Conservation (phyloP, 2,888 invertebrate genomes). For the Lithophane ornitopus region DNA sequence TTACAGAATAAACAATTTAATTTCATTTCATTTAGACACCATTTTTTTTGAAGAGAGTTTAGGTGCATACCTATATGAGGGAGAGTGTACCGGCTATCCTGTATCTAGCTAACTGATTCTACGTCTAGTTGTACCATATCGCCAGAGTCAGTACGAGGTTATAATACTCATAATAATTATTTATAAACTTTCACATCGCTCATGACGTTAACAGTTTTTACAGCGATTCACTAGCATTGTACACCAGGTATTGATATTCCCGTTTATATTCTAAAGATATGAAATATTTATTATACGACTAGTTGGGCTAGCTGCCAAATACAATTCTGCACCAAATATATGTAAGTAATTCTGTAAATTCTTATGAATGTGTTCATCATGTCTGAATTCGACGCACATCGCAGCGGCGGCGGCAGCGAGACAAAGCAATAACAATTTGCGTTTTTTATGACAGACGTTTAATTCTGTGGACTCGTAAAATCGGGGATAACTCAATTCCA, state of each 20-base stretch:
- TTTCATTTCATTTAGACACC: too few relatives aligned
- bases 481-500: constrained; percentile 67
- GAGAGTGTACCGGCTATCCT: background rate
- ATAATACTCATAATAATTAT: constrained; percentile 65
- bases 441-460: constrained; percentile 69
- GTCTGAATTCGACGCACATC: constrained; percentile 71
- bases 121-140: constrained; percentile 21
- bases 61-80: background rate
- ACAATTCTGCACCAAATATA: constrained; percentile 78
- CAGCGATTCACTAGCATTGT: constrained; percentile 59
- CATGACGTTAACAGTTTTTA: constrained; percentile 55
- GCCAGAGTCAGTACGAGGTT: constrained; percentile 51
- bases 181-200: constrained; percentile 61
- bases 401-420: constrained; percentile 67
- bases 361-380: constrained; percentile 78
- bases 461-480: constrained; percentile 69
- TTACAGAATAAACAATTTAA: too few relatives aligned
- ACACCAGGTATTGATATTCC: constrained; percentile 67
- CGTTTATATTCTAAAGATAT: constrained; percentile 79
- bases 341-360: constrained; percentile 75
- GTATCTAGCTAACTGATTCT: constrained; percentile 7
- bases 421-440: constrained; percentile 72
- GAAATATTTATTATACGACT: constrained; percentile 79
- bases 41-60: background rate
- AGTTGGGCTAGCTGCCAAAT: constrained; percentile 82